A percentile compares a stretch with the other conserved stretches of the same genome.
phyloP scores from a whole-genome alignment of 2,888 invertebrate genomes.

The Andrena camellia region DNA sequence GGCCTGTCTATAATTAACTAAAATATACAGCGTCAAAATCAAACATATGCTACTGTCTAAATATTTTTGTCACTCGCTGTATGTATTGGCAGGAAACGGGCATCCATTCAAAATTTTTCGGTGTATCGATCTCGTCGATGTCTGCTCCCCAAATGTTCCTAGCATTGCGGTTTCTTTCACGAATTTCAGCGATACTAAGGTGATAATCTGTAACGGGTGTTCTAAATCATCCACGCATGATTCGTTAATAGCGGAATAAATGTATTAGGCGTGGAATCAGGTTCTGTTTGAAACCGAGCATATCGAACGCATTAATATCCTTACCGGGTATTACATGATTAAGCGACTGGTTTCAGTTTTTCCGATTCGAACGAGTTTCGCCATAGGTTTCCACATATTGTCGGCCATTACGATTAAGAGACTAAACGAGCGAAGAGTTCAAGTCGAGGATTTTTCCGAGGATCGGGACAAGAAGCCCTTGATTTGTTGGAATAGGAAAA shows the following conservation, averaged over 20 bases:
- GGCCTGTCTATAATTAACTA: no score
- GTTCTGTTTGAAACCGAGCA: slow-evolving; percentile 29
- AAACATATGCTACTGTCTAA: no score
- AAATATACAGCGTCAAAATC: no score
- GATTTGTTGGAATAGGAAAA: slow-evolving; percentile 18
- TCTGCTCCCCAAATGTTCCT: not conserved
- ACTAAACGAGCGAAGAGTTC: slow-evolving; percentile 8
- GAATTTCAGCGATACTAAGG: not conserved
- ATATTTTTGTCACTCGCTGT: no score
- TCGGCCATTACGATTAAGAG: slow-evolving; percentile 24
- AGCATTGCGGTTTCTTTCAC: not conserved
- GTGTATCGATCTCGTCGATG: not conserved
- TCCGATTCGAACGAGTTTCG: slow-evolving; percentile 31
- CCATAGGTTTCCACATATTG: slow-evolving; percentile 21
- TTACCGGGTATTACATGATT: slow-evolving; percentile 30
- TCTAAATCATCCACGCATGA: slow-evolving; percentile 27
- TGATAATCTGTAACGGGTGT: not conserved
- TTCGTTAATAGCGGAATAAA: slow-evolving; percentile 41
- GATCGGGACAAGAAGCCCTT: slow-evolving; percentile 11
- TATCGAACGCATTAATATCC: slow-evolving; percentile 47
- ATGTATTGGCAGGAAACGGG: no score
- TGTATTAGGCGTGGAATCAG: slow-evolving; percentile 36
- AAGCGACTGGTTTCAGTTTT: slow-evolving; percentile 37
- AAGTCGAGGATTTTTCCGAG: not conserved
- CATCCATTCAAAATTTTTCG: no score